phyloP scores from a whole-genome alignment of 2,113 vertebrate genomes.

The Chelonoidis abingdonii region DNA sequence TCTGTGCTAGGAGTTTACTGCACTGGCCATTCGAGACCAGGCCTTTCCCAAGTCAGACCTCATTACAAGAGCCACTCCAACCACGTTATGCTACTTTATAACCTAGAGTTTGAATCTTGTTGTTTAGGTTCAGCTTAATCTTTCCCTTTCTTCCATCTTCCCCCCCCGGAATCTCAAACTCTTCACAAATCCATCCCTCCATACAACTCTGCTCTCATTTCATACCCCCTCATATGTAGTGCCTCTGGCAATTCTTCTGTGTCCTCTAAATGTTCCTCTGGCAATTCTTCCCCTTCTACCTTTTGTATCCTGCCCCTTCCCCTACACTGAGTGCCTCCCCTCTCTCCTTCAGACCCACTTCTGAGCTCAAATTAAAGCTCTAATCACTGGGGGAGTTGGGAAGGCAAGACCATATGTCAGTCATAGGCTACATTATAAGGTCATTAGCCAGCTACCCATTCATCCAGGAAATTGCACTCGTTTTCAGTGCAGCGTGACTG shows the following conservation, averaged over 20 bases:
- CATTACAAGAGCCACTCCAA: not conserved
- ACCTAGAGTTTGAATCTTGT: not conserved
- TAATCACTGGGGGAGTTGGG: not conserved
- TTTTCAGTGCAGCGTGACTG: not conserved
- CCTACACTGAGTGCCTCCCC: not conserved
- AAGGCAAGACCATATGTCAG: fast-evolving
- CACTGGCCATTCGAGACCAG: not conserved
- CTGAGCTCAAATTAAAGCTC: not conserved
- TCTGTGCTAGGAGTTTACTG: not conserved
- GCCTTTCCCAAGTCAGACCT: not conserved
- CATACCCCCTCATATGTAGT: not conserved
- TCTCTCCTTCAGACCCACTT: not conserved
- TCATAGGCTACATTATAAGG: not conserved
- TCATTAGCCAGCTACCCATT: not conserved
- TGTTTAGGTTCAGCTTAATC: not conserved
- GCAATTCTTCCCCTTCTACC: not conserved
- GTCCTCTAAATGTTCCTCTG: not conserved
- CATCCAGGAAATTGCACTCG: not conserved
- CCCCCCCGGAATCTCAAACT: not conserved
- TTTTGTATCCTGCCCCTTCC: not conserved
- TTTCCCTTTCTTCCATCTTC: not conserved
- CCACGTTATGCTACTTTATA: not conserved
- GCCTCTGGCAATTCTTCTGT: not conserved
- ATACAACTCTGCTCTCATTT: not conserved
- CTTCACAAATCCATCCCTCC: not conserved